A percentile compares a stretch with the other conserved stretches of the same genome.
Evolutionary conservation across 2,888 invertebrate genomes (phyloP).

Genomic region (Polydrusus tereticollis): DNA sequence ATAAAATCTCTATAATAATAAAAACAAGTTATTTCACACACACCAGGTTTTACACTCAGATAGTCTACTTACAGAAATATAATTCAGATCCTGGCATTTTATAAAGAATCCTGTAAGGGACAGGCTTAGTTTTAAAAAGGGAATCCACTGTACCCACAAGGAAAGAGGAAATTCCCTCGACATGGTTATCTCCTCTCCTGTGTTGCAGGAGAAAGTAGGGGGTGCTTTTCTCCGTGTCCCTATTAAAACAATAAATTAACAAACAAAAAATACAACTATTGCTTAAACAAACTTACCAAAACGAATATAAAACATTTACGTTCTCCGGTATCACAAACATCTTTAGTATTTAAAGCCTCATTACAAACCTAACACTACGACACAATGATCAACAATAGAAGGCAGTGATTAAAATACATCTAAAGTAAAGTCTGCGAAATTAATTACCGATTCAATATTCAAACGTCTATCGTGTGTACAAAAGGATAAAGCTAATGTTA

Average conservation of each 20-base stretch:
- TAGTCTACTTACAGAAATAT: slow-evolving; percentile 80
- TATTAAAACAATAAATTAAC: slow-evolving; percentile 61
- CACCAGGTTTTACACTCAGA: not conserved
- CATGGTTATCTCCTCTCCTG: slow-evolving; percentile 93
- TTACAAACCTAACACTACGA: not conserved
- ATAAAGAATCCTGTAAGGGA: slow-evolving; percentile 95
- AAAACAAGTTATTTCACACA: too few relatives aligned
- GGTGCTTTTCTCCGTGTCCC: slow-evolving; percentile 88
- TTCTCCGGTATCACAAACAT: not conserved
- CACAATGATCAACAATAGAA: not conserved
- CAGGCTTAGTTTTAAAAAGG: slow-evolving; percentile 94
- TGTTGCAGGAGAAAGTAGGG: slow-evolving; percentile 94
- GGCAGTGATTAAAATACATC: not conserved
- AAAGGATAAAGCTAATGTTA: not conserved
- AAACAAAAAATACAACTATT: not conserved
- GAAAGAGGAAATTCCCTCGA: slow-evolving; percentile 84
- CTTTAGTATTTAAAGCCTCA: not conserved
- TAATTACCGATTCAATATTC: not conserved
- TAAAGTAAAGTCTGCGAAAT: not conserved
- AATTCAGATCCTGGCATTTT: slow-evolving; percentile 94
- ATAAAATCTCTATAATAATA: too few relatives aligned
- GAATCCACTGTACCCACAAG: slow-evolving; percentile 97
- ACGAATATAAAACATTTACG: not conserved
- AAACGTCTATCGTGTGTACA: not conserved
- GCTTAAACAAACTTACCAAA: not conserved